Percentiles rank a stretch among this genome's conserved stretches.
These are phyloP conservation scores for Clarias gariepinus DNA, from an alignment of 2,113 vertebrate genomes.

Conservation along the genomic window DNA sequence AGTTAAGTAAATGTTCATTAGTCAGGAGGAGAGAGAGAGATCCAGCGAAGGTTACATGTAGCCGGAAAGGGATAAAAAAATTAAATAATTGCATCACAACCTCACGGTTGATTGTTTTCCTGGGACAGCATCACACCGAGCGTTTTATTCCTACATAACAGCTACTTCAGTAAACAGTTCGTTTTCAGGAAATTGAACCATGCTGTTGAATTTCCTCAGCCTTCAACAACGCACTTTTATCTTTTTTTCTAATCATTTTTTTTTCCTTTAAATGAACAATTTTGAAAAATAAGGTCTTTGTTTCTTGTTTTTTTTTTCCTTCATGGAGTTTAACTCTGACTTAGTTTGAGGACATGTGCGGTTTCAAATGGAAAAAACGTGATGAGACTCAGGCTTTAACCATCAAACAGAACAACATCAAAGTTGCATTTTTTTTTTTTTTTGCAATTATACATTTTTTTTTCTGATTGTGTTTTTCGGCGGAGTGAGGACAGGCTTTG, in stretches of 20 bases:
- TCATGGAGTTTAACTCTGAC: neutral
- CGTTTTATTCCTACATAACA: neutral
- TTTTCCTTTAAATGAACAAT: neutral
- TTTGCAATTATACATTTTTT: slow-evolving; percentile 34
- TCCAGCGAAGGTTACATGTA: neutral
- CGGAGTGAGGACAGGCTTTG: slow-evolving; percentile 11
- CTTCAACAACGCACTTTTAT: neutral
- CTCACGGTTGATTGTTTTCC: neutral
- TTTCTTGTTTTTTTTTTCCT: neutral
- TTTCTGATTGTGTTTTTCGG: slow-evolving; percentile 34
- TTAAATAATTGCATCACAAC: too few species aligned
- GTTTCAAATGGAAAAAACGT: neutral
- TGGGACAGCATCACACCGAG: neutral
- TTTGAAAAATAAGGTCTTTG: slow-evolving; percentile 1
- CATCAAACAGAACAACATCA: slow-evolving; percentile 29
- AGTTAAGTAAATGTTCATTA: too few species aligned
- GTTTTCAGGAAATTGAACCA: neutral
- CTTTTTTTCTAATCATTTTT: neutral
- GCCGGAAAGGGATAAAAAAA: neutral
- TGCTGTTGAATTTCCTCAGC: neutral
- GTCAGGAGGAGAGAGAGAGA: neutral
- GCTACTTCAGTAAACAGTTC: neutral
- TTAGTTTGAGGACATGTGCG: slow-evolving; percentile 3
- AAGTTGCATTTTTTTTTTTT: slow-evolving; percentile 30
- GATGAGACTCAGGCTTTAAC: neutral